A percentile compares a stretch with the other conserved stretches of the same genome.
Conservation (phyloP, 2,797 vertebrate species). For the Halcyon badia region DNA sequence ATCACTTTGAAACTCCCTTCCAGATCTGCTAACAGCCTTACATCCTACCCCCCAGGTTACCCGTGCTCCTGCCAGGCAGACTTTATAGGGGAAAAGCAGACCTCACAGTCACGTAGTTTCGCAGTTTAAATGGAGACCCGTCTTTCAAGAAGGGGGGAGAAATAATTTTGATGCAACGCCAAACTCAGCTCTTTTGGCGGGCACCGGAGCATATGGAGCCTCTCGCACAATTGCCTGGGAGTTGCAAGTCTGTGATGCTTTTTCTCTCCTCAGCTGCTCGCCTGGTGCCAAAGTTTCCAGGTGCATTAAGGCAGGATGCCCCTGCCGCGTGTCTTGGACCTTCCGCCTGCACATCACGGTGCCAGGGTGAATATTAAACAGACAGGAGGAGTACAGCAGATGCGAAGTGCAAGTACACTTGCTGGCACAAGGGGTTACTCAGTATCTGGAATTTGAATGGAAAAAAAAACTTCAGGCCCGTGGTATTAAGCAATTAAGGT, state of each 20-base stretch:
- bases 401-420: neutral
- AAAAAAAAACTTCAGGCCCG: neutral
- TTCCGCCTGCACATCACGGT: neutral
- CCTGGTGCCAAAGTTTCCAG: constrained; percentile 37
- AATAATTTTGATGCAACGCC: neutral
- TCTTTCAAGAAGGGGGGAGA: neutral
- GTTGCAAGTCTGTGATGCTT: constrained; percentile 2
- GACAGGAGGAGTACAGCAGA: constrained; percentile 2
- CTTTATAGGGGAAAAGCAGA: neutral
- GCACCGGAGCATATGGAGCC: constrained; percentile 36
- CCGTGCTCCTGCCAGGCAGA: neutral
- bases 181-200: fast-evolving
- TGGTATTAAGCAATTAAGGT: neutral
- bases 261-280: constrained; percentile 16
- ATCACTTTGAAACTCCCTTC: neutral
- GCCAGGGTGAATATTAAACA: constrained; percentile 17
- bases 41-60: neutral
- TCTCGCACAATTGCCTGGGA: neutral
- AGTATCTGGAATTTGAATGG: neutral
- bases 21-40: neutral
- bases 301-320: constrained; percentile 33
- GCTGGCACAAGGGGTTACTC: constrained; percentile 10
- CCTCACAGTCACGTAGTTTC: fast-evolving
- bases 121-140: neutral
- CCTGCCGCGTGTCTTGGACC: neutral